Percentiles rank a stretch among this genome's conserved stretches.
Evolutionary conservation across 2,113 vertebrate genomes (phyloP).

Genomic region (Phrynosoma blainvillii): DNA sequence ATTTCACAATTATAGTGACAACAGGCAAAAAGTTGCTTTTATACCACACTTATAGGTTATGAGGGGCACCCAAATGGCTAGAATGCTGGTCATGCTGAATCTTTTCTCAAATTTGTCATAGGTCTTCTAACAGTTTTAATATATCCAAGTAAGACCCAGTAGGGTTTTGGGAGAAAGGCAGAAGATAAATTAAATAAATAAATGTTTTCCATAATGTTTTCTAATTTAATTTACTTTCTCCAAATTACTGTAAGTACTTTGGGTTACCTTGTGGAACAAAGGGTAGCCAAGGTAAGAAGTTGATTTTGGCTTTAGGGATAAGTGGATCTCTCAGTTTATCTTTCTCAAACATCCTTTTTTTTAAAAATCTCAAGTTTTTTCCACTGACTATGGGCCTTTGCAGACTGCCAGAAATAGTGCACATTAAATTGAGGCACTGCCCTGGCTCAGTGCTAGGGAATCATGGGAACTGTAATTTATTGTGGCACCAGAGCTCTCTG

Average conservation of each 20-base stretch:
- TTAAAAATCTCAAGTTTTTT: too few species aligned
- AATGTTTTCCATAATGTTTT: not conserved
- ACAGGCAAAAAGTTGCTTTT: not conserved
- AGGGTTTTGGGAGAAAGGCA: too few species aligned
- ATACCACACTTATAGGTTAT: not conserved
- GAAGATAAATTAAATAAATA: too few species aligned
- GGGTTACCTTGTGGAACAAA: not conserved
- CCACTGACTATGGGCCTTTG: too few species aligned
- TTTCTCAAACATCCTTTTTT: too few species aligned
- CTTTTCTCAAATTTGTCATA: not conserved
- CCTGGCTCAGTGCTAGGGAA: too few species aligned
- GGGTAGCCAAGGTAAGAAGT: not conserved
- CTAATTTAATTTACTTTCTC: not conserved
- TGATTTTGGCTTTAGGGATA: not conserved
- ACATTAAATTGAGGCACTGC: too few species aligned
- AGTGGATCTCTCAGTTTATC: too few species aligned
- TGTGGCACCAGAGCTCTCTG: too few species aligned
- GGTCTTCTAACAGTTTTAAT: not conserved
- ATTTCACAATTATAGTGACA: too few species aligned
- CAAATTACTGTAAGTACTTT: not conserved
- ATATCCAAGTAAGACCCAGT: not conserved
- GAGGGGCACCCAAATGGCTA: not conserved
- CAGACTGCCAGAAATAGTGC: too few species aligned
- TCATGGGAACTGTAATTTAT: too few species aligned
- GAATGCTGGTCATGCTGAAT: not conserved